Conservation (phyloP, 2,888 invertebrate species). For the Cephus spinipes region DNA sequence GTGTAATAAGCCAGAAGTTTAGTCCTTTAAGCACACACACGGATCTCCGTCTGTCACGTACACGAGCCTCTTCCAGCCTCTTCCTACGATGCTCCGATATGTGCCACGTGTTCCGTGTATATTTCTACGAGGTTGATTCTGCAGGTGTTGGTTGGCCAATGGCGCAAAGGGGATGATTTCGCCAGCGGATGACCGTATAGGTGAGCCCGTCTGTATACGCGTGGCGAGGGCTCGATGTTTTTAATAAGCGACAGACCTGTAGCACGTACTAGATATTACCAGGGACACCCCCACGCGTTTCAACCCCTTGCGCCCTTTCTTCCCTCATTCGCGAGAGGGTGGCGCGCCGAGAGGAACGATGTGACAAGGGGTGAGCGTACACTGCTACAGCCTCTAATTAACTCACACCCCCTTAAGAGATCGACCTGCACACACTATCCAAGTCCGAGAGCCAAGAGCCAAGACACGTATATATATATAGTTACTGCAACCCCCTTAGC, state of each 20-base stretch:
- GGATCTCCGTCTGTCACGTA: slow-evolving; percentile 31
- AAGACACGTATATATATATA: background rate
- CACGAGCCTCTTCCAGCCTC: slow-evolving; percentile 30
- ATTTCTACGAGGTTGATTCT: background rate
- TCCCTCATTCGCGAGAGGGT: slow-evolving; percentile 27
- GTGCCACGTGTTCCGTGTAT: slow-evolving; percentile 21
- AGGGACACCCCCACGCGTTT: slow-evolving; percentile 39
- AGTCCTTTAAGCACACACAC: slow-evolving; percentile 34
- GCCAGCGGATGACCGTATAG: background rate
- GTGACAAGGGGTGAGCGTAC: slow-evolving; percentile 21
- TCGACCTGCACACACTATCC: background rate
- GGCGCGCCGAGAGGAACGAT: slow-evolving; percentile 14
- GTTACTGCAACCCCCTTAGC: background rate
- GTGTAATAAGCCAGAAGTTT: slow-evolving; percentile 53
- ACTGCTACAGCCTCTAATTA: slow-evolving; percentile 49
- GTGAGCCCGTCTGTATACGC: background rate
- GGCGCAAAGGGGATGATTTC: too few species aligned
- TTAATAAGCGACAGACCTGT: slow-evolving; percentile 62
- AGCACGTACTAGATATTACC: slow-evolving; percentile 60
- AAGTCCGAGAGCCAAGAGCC: background rate
- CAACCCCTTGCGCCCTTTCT: slow-evolving; percentile 38
- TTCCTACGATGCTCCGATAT: slow-evolving; percentile 25
- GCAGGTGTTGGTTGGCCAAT: too few species aligned
- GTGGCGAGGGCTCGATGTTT: slow-evolving; percentile 55
- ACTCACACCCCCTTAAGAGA: slow-evolving; percentile 38